Conservation (phyloP, 1,140 invertebrate species). For the Mamestra configurata region DNA sequence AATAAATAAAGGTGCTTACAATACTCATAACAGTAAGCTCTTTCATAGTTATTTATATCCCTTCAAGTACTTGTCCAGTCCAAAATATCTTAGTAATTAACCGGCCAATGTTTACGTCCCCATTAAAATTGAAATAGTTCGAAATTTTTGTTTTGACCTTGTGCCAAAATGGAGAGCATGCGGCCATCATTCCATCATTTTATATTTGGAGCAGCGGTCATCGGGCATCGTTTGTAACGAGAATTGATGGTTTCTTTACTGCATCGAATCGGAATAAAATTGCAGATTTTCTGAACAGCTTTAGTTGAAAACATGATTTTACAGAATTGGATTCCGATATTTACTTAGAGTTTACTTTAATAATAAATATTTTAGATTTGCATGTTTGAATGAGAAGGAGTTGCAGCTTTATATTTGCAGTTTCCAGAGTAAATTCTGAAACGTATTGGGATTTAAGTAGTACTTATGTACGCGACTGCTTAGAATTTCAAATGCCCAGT, state of each 20-base stretch:
- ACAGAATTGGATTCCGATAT: conserved; percentile 20
- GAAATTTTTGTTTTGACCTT: conserved; percentile 47
- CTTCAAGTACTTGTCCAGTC: neutral
- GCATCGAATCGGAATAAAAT: neutral
- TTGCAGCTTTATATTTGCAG: too few species aligned
- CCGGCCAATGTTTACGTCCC: conserved; percentile 21
- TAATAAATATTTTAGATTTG: conserved; percentile 16
- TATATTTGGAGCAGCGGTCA: conserved; percentile 41
- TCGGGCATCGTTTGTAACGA: neutral
- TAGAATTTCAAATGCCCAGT: too few species aligned
- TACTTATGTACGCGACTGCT: too few species aligned
- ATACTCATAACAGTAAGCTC: too few species aligned
- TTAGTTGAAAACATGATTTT: neutral
- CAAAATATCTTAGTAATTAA: conserved; percentile 6
- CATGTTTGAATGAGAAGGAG: neutral
- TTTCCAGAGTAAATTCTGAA: too few species aligned
- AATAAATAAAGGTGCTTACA: too few species aligned
- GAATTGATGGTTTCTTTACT: neutral
- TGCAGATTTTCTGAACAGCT: neutral
- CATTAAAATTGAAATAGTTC: conserved; percentile 32
- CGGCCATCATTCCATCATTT: conserved; percentile 34
- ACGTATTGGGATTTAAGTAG: too few species aligned
- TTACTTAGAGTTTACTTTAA: conserved; percentile 17
- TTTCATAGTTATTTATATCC: neutral
- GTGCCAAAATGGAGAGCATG: conserved; percentile 37